Evolutionary conservation across 2,113 vertebrate species (phyloP).

Genomic region (Ictalurus punctatus): DNA sequence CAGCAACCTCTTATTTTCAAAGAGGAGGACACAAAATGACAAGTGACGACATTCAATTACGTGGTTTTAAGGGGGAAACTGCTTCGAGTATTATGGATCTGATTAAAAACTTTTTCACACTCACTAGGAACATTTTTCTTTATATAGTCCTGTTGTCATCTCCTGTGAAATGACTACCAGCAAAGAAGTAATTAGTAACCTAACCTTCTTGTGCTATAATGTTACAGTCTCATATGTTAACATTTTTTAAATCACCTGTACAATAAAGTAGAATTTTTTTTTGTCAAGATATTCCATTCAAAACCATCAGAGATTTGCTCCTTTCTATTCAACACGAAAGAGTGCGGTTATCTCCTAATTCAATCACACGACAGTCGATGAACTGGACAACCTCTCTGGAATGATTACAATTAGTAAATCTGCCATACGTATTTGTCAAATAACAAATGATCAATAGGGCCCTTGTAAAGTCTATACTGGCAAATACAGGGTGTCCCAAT

Average conservation of each 20-base stretch:
- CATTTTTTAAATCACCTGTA: background rate
- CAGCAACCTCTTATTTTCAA: background rate
- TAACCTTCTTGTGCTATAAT: background rate
- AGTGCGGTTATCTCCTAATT: background rate
- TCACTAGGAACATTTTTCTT: too few relatives aligned
- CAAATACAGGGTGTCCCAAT: too few relatives aligned
- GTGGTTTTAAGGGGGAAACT: background rate
- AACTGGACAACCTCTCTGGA: background rate
- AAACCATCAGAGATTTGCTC: background rate
- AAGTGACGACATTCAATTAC: background rate
- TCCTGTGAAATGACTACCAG: background rate
- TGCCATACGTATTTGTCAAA: background rate
- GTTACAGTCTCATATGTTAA: background rate
- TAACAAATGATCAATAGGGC: background rate
- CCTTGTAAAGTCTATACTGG: background rate
- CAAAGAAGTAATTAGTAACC: background rate
- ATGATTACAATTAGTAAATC: background rate
- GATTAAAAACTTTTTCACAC: too few relatives aligned
- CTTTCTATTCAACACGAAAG: background rate
- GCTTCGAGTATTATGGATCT: too few relatives aligned
- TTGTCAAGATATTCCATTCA: background rate
- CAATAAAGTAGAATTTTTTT: background rate
- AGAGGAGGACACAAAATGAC: background rate
- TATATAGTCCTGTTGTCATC: too few relatives aligned
- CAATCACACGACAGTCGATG: background rate